A percentile compares a stretch with the other conserved stretches of the same genome.
These are phyloP conservation scores for Taenaris catops DNA, from an alignment of 2,888 invertebrate species.

Conservation along the genomic window DNA sequence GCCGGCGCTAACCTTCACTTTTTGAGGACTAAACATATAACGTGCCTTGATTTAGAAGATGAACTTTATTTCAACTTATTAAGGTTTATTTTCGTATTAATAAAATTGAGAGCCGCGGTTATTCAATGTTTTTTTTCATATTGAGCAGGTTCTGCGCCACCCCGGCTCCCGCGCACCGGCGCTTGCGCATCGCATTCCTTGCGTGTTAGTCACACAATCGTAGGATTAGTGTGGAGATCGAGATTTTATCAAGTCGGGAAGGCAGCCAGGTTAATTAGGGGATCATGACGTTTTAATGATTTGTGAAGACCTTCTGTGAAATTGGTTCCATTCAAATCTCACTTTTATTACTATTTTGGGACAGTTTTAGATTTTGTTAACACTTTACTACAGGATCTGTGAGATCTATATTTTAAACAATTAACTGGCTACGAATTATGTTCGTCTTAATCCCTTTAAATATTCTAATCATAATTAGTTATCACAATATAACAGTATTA, in stretches of 20 bases:
- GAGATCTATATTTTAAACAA: neutral
- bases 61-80: conserved; percentile 3
- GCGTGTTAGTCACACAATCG: conserved; percentile 34
- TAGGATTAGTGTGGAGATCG: conserved; percentile 42
- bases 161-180: conserved; percentile 27
- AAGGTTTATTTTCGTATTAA: conserved; percentile 8
- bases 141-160: conserved; percentile 31
- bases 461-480: no score
- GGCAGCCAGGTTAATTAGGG: conserved; percentile 47
- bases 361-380: neutral
- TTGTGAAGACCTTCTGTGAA: conserved; percentile 45
- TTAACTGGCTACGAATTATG: neutral
- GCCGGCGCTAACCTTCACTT: conserved; percentile 29
- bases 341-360: conserved; percentile 3
- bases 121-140: conserved; percentile 25
- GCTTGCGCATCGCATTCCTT: conserved; percentile 29
- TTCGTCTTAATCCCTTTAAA: no score
- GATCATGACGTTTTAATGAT: conserved; percentile 44
- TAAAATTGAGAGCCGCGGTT: conserved; percentile 9
- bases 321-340: conserved; percentile 31
- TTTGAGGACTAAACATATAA: conserved; percentile 16
- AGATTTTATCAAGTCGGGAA: conserved; percentile 48
- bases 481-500: neutral
- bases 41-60: neutral
- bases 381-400: neutral